Percentiles rank a stretch among this genome's conserved stretches.
phyloP scores from a whole-genome alignment of 2,113 vertebrate species.

The Forbesichthys papilliferus region DNA sequence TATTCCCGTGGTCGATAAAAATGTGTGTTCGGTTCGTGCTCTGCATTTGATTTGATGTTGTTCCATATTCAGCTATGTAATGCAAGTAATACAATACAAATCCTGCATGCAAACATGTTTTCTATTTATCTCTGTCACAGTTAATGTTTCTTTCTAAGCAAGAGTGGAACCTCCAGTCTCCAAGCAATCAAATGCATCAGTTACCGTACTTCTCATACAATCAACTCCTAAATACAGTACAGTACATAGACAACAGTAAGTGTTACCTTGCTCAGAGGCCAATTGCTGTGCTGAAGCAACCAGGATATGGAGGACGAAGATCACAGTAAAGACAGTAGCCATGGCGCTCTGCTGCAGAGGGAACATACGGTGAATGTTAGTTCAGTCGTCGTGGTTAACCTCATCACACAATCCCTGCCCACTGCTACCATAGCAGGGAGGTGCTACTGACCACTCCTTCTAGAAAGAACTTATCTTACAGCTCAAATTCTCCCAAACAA shows the following conservation, averaged over 20 bases:
- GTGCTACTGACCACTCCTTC: not conserved
- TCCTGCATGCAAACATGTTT: not conserved
- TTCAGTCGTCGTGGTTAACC: constrained; percentile 21
- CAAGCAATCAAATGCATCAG: too few species aligned
- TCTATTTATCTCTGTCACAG: too few species aligned
- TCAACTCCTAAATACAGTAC: not conserved
- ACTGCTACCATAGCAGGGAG: constrained; percentile 19
- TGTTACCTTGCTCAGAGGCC: constrained; percentile 42
- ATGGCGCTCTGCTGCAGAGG: constrained; percentile 48
- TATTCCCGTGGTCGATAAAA: not conserved
- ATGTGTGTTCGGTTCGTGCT: too few species aligned
- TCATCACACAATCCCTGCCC: constrained; percentile 33
- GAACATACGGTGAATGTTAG: constrained; percentile 43
- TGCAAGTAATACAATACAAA: not conserved
- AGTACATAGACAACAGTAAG: not conserved
- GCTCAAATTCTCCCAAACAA: not conserved
- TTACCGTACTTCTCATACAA: not conserved
- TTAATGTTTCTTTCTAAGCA: too few species aligned
- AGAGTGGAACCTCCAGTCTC: too few species aligned
- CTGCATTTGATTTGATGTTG: not conserved
- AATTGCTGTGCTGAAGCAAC: constrained; percentile 18
- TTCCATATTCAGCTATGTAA: not conserved
- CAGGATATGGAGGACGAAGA: constrained; percentile 28
- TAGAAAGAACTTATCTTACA: not conserved
- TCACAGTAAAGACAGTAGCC: constrained; percentile 25